These are phyloP conservation scores for Pagetopsis macropterus DNA, from an alignment of 2,797 vertebrate species.

Conservation along the genomic window DNA sequence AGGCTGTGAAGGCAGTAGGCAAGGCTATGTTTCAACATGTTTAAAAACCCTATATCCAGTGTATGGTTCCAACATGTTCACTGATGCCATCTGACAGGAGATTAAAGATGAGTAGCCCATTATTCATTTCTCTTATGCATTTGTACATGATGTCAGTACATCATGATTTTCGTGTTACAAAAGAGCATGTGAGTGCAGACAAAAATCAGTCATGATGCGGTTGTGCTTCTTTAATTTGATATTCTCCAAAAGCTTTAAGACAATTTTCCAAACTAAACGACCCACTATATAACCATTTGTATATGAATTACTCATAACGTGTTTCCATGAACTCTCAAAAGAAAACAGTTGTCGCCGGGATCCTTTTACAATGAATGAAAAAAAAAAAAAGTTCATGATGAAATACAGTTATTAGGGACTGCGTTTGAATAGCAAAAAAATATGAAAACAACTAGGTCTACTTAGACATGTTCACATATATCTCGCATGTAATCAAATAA, in stretches of 20 bases:
- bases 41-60: no score
- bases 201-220: neutral
- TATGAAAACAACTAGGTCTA: no score
- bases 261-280: neutral
- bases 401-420: no score
- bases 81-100: slow-evolving; percentile 2
- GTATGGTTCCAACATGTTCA: neutral
- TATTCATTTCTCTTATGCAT: neutral
- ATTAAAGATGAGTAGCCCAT: slow-evolving; percentile 1
- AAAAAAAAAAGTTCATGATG: no score
- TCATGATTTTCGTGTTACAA: neutral
- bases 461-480: no score
- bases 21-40: neutral
- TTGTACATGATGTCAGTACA: neutral
- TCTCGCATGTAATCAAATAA: no score
- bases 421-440: no score
- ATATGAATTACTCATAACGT: no score
- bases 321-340: no score
- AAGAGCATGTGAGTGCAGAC: neutral
- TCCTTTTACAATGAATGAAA: no score
- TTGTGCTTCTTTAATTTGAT: neutral
- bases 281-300: no score
- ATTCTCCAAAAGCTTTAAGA: neutral
- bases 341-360: no score
- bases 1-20: neutral